phyloP scores from a whole-genome alignment of 2,888 invertebrate genomes.

The Sussaba pulchella region DNA sequence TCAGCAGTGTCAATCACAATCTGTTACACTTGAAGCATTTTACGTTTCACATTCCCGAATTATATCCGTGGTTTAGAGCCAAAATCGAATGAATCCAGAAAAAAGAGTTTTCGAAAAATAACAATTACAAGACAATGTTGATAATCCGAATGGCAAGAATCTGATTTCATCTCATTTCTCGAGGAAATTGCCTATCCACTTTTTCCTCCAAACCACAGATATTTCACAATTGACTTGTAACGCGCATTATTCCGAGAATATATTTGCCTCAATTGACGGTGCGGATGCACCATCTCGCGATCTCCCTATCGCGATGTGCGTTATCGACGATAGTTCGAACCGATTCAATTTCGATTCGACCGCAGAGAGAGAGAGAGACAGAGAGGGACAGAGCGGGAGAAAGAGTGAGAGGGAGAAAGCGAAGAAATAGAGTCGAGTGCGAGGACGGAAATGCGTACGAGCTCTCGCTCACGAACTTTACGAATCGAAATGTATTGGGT shows the following conservation, averaged over 20 bases:
- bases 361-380: conserved; percentile 12
- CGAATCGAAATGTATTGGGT: conserved; percentile 41
- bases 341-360: conserved; percentile 44
- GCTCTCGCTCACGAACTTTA: conserved; percentile 19
- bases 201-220: no score
- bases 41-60: not conserved
- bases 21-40: not conserved
- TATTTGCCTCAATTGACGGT: not conserved
- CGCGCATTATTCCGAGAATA: not conserved
- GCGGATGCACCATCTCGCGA: conserved; percentile 17
- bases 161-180: no score
- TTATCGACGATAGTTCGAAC: conserved; percentile 23
- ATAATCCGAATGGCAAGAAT: no score
- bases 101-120: no score
- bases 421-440: not conserved
- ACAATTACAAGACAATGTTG: no score
- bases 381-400: no score
- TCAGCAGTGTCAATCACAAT: not conserved
- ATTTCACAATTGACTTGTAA: not conserved
- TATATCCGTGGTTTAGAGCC: no score
- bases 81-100: no score
- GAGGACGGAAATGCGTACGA: conserved; percentile 32
- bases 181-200: no score
- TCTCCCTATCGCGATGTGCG: conserved; percentile 9
- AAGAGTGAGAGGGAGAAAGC: no score